Evolutionary conservation across 2,888 invertebrate species (phyloP).

Genomic region (Epinotia bilunana): DNA sequence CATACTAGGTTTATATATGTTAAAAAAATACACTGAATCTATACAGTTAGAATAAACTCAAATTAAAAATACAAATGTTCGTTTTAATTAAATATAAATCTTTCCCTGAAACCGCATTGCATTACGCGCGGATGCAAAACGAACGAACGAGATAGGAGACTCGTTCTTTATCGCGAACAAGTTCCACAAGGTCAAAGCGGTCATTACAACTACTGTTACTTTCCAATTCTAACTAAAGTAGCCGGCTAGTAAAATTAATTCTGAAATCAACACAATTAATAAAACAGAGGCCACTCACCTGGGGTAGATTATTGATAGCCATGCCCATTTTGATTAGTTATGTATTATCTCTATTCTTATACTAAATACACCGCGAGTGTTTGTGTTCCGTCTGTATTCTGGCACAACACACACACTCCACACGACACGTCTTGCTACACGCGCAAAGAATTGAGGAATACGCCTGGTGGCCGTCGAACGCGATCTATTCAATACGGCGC

Average conservation of each 20-base stretch:
- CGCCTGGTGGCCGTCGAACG: conserved; percentile 60
- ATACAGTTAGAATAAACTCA: background rate
- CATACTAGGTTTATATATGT: background rate
- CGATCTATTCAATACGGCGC: conserved; percentile 55
- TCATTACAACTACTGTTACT: conserved; percentile 82
- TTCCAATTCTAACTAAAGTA: conserved; percentile 68
- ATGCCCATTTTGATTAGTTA: conserved; percentile 73
- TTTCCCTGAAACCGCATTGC: conserved; percentile 27
- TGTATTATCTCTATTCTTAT: conserved; percentile 52
- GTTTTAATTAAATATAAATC: conserved; percentile 3
- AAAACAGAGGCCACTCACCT: conserved; percentile 64
- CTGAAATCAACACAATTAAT: conserved; percentile 47
- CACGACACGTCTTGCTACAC: conserved; percentile 74
- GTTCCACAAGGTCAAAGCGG: conserved; percentile 84
- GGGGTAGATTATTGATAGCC: conserved; percentile 74
- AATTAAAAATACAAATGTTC: background rate
- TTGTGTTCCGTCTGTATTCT: conserved; percentile 42
- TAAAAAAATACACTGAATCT: background rate
- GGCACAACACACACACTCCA: conserved; percentile 39
- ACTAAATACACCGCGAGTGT: conserved; percentile 58
- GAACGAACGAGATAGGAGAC: conserved; percentile 62
- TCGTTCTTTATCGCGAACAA: conserved; percentile 78
- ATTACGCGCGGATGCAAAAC: conserved; percentile 47
- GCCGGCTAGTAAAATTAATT: conserved; percentile 60
- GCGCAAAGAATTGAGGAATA: conserved; percentile 75